Percentiles rank a stretch among this genome's conserved stretches.
Evolutionary conservation across 2,888 invertebrate species (phyloP).

Genomic region (Fissipunctia ypsillon): DNA sequence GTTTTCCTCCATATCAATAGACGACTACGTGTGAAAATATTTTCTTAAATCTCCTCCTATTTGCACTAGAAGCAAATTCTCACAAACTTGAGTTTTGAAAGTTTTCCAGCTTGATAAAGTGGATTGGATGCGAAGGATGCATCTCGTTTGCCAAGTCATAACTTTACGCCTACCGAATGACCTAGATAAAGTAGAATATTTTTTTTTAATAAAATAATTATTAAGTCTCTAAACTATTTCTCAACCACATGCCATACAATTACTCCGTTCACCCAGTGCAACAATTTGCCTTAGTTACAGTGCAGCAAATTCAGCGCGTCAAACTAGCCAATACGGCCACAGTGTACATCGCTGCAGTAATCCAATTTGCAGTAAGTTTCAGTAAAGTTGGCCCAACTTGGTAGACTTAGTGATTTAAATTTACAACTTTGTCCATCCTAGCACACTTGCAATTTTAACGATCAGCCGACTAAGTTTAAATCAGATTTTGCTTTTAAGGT

Average conservation of each 20-base stretch:
- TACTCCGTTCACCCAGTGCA: slow-evolving; percentile 19
- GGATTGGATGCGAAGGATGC: slow-evolving; percentile 19
- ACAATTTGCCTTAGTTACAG: slow-evolving; percentile 47
- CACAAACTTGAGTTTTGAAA: slow-evolving; percentile 40
- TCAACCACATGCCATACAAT: slow-evolving; percentile 22
- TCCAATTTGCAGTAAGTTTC: slow-evolving; percentile 87
- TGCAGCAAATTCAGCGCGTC: slow-evolving; percentile 69
- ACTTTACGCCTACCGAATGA: slow-evolving; percentile 40
- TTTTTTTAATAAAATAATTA: slow-evolving; percentile 12
- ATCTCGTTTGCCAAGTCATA: slow-evolving; percentile 19
- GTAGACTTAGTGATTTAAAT: slow-evolving; percentile 89
- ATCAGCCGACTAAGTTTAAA: slow-evolving; percentile 80
- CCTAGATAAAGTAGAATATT: slow-evolving; percentile 37
- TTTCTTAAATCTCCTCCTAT: slow-evolving; percentile 35
- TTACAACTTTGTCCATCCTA: slow-evolving; percentile 83
- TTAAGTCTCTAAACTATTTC: slow-evolving; percentile 1
- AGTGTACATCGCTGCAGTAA: slow-evolving; percentile 76
- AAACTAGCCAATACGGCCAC: slow-evolving; percentile 78
- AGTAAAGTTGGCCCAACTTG: slow-evolving; percentile 77
- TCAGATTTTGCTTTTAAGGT: slow-evolving; percentile 79
- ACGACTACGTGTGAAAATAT: slow-evolving; percentile 31
- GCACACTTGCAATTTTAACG: slow-evolving; percentile 86
- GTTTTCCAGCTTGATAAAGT: slow-evolving; percentile 44
- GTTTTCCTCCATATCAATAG: slow-evolving; percentile 33
- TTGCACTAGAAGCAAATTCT: slow-evolving; percentile 46